phyloP scores from a whole-genome alignment of 2,888 invertebrate genomes.

The Eristalinus sepulchralis region DNA sequence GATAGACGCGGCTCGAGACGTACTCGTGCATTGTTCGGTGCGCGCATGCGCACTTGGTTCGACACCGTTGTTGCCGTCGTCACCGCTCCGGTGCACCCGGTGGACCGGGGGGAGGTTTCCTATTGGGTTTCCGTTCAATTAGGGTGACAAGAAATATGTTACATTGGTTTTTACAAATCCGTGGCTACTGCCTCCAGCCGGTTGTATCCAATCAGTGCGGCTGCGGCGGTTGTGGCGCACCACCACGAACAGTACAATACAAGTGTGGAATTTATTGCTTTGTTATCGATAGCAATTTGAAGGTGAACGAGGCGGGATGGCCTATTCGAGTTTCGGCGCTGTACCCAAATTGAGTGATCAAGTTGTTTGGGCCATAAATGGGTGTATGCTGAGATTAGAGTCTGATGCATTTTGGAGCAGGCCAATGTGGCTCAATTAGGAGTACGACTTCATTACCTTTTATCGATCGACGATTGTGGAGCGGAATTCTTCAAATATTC shows the following conservation, averaged over 20 bases:
- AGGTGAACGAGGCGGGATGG: slow-evolving; percentile 15
- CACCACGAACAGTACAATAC: slow-evolving; percentile 65
- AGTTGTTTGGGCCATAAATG: slow-evolving; percentile 67
- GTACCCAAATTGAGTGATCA: slow-evolving; percentile 68
- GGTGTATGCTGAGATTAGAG: slow-evolving; percentile 35
- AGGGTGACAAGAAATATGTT: slow-evolving; percentile 71
- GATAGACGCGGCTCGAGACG: background rate
- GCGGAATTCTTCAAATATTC: background rate
- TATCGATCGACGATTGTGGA: background rate
- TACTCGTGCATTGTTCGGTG: slow-evolving; percentile 12
- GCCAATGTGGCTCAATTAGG: slow-evolving; percentile 14
- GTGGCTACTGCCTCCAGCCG: slow-evolving; percentile 59
- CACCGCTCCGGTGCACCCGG: slow-evolving; percentile 3
- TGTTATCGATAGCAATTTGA: slow-evolving; percentile 69
- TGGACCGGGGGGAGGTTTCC: slow-evolving; percentile 27
- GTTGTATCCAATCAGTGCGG: slow-evolving; percentile 65
- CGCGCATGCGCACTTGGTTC: slow-evolving; percentile 43
- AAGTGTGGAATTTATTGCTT: slow-evolving; percentile 70
- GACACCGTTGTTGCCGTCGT: no score
- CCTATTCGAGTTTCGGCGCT: slow-evolving; percentile 4
- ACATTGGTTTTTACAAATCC: slow-evolving; percentile 63
- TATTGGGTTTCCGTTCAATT: slow-evolving; percentile 64
- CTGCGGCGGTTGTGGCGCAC: slow-evolving; percentile 4
- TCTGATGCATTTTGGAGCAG: background rate
- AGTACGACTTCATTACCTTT: slow-evolving; percentile 16